Evolutionary conservation across 2,797 vertebrate genomes (phyloP).

Genomic region (Tinamus major): DNA sequence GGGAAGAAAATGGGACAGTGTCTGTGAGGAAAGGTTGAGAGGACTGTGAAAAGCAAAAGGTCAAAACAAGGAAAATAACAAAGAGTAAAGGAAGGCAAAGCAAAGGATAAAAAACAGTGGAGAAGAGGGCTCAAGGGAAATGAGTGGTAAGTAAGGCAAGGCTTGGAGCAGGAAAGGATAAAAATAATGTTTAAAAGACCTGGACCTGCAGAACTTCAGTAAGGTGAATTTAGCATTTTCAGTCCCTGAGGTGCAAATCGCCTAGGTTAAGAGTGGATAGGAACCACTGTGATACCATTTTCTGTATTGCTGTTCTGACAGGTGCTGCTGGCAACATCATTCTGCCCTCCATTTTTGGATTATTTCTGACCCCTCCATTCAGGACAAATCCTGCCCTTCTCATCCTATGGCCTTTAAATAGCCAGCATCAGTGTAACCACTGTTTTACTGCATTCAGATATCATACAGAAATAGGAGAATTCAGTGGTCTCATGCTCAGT

Average conservation of each 20-base stretch:
- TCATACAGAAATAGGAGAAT: neutral
- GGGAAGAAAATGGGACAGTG: neutral
- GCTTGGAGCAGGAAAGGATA: neutral
- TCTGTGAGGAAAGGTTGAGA: neutral
- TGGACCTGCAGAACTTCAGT: neutral
- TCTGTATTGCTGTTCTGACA: neutral
- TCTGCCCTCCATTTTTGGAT: neutral
- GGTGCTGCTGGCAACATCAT: neutral
- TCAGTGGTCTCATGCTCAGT: neutral
- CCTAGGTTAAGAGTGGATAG: neutral
- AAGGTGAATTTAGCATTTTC: neutral
- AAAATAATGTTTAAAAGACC: neutral
- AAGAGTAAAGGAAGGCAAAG: neutral
- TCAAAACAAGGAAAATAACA: neutral
- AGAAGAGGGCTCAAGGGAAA: neutral
- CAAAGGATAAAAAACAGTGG: neutral
- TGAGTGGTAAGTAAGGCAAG: neutral
- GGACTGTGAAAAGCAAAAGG: conserved; percentile 6
- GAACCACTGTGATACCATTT: neutral
- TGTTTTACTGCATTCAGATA: neutral
- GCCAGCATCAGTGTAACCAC: neutral
- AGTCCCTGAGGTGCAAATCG: neutral
- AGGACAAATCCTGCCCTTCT: neutral
- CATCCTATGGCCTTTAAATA: neutral
- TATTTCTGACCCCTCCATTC: neutral